Evolutionary conservation across 2,888 invertebrate genomes (phyloP).

Genomic region (Dasysyrphus albostriatus): DNA sequence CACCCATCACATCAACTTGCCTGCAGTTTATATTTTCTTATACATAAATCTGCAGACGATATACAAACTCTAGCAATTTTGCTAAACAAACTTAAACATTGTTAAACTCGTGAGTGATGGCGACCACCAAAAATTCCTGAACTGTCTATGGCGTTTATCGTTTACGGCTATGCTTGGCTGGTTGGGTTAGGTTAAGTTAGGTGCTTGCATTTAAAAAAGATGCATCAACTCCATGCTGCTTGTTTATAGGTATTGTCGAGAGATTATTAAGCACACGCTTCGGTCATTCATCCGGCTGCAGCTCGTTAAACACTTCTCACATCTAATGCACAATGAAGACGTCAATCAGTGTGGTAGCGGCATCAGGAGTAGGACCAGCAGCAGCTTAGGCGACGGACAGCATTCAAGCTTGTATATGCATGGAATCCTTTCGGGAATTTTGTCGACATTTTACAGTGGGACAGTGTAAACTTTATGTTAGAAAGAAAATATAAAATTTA

Average conservation of each 20-base stretch:
- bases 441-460: neutral
- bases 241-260: constrained; percentile 2
- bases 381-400: neutral
- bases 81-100: constrained; percentile 59
- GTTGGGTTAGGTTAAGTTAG: constrained; percentile 13
- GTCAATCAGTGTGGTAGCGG: constrained; percentile 58
- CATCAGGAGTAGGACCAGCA: neutral
- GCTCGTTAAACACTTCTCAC: constrained; percentile 66
- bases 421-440: constrained; percentile 57
- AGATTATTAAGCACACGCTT: constrained; percentile 63
- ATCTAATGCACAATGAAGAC: constrained; percentile 74
- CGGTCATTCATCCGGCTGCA: constrained; percentile 70
- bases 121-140: constrained; percentile 49
- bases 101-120: constrained; percentile 42
- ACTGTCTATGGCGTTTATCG: constrained; percentile 54
- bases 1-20: constrained; percentile 29
- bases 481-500: neutral
- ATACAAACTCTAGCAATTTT: constrained; percentile 15
- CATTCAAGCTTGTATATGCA: constrained; percentile 34
- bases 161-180: constrained; percentile 46
- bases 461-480: neutral
- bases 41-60: neutral
- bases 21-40: constrained; percentile 10
- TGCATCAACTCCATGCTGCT: constrained; percentile 13
- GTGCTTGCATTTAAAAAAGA: constrained; percentile 25